Conservation (phyloP, 2,888 invertebrate species). For the Cantharis rufa region DNA sequence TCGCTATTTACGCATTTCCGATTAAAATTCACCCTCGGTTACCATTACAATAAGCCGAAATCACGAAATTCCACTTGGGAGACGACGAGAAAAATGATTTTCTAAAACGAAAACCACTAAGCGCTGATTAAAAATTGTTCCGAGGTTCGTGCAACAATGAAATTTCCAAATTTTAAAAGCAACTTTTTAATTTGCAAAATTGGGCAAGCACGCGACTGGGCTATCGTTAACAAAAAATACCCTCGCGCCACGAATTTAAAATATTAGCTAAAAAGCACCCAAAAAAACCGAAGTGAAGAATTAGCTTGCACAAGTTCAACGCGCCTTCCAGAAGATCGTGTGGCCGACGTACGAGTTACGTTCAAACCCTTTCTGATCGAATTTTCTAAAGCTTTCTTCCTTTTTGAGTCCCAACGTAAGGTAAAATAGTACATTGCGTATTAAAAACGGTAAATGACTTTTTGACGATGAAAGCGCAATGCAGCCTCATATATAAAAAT, state of each 20-base stretch:
- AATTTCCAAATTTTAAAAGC: not conserved
- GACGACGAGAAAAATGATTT: not conserved
- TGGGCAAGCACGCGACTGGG: not conserved
- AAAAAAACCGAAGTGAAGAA: not conserved
- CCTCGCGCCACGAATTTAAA: not conserved
- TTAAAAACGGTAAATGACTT: too few species aligned
- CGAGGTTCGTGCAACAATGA: not conserved
- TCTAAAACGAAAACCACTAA: not conserved
- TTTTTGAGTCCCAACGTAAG: not conserved
- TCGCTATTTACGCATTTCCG: constrained; percentile 44
- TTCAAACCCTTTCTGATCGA: not conserved
- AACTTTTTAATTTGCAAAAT: not conserved
- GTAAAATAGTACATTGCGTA: too few species aligned
- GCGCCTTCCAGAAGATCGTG: not conserved
- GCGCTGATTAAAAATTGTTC: not conserved
- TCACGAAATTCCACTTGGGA: not conserved
- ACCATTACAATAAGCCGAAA: not conserved
- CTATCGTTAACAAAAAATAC: not conserved
- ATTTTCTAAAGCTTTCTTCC: not conserved
- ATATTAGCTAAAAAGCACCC: not conserved
- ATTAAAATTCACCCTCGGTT: constrained; percentile 18
- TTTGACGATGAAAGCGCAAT: not conserved
- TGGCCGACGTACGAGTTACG: not conserved
- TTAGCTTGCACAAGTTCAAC: not conserved
- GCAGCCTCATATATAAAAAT: not conserved